Conservation (phyloP, 2,797 vertebrate species). For the Poecilia velifera region DNA sequence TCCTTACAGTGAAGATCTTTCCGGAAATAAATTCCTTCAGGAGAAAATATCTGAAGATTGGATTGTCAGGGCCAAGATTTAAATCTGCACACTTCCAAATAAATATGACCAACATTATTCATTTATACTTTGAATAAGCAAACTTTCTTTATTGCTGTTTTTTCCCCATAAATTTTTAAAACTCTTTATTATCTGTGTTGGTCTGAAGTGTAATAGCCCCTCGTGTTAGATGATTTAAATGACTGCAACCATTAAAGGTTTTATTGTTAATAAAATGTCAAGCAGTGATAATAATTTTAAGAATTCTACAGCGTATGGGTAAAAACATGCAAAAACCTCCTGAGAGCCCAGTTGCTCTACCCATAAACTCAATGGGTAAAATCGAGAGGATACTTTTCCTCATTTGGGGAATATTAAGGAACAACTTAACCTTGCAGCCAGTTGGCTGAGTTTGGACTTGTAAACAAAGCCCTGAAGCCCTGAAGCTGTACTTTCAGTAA, state of each 20-base stretch:
- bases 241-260: not conserved
- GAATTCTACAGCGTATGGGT: slow-evolving; percentile 15
- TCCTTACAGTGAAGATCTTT: not conserved
- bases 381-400: slow-evolving; percentile 11
- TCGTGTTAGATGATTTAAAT: not conserved
- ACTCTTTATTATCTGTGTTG: not conserved
- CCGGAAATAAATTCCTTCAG: not conserved
- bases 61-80: not conserved
- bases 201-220: not conserved
- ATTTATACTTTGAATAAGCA: not conserved
- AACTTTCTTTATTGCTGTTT: not conserved
- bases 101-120: not conserved
- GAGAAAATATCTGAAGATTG: not conserved
- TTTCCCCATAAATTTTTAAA: not conserved
- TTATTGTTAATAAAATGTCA: slow-evolving; percentile 14
- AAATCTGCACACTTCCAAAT: not conserved
- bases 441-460: slow-evolving; percentile 41
- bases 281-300: slow-evolving; percentile 10
- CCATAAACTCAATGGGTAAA: slow-evolving; percentile 21
- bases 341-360: slow-evolving; percentile 1
- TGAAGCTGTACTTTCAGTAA: slow-evolving; percentile 53
- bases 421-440: slow-evolving; percentile 40
- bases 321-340: slow-evolving; percentile 29
- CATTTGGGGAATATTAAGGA: slow-evolving; percentile 44
- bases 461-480: slow-evolving; percentile 39